Percentiles rank a stretch among this genome's conserved stretches.
Evolutionary conservation across 2,888 invertebrate species (phyloP).

Genomic region (Morpho helenor): DNA sequence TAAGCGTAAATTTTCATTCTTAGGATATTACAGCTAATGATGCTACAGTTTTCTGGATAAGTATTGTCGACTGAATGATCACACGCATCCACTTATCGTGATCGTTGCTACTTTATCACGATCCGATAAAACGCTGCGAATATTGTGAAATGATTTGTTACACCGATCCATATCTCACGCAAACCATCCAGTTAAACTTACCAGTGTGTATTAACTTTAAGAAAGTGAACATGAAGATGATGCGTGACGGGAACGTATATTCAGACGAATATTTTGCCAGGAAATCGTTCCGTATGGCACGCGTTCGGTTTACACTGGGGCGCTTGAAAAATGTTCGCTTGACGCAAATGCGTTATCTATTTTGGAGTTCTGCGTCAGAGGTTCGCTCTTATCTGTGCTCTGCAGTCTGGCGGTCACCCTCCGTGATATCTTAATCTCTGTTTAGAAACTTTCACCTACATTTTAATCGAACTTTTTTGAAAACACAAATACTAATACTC

Average conservation of each 20-base stretch:
- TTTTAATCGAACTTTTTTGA: background rate
- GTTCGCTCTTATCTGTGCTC: conserved; percentile 63
- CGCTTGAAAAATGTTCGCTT: conserved; percentile 73
- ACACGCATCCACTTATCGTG: conserved; percentile 17
- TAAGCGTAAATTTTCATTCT: background rate
- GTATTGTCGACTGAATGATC: conserved; percentile 10
- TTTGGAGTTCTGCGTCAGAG: conserved; percentile 75
- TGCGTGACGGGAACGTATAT: conserved; percentile 52
- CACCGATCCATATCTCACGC: conserved; percentile 27
- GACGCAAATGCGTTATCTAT: conserved; percentile 79
- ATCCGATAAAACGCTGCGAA: conserved; percentile 23
- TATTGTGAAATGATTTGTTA: conserved; percentile 28
- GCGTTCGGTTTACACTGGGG: conserved; percentile 61
- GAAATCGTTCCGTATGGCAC: conserved; percentile 63
- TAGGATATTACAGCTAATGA: too few species aligned
- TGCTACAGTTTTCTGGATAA: background rate
- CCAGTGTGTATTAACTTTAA: conserved; percentile 30
- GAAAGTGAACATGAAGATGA: conserved; percentile 48
- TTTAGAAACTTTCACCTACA: conserved; percentile 22
- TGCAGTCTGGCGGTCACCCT: conserved; percentile 68
- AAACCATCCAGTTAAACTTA: conserved; percentile 11
- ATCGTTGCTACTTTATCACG: conserved; percentile 29
- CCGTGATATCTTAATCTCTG: conserved; percentile 39
- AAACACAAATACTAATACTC: background rate
- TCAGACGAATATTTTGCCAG: conserved; percentile 64